These are phyloP conservation scores for Neomorphus geoffroyi DNA, from an alignment of 2,797 vertebrate species.

Conservation along the genomic window DNA sequence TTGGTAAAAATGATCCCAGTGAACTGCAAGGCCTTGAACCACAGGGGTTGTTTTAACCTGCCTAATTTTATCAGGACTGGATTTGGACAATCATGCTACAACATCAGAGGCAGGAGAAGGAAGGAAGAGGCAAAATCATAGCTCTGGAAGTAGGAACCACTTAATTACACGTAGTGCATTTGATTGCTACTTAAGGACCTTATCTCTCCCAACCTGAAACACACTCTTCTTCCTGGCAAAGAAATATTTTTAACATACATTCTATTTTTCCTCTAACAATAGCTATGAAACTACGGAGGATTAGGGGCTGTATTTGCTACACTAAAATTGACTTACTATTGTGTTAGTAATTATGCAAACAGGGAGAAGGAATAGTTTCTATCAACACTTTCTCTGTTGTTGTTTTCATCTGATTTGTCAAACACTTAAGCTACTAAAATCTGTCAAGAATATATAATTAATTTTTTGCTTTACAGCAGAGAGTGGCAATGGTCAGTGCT, in stretches of 20 bases:
- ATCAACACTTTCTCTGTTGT: neutral
- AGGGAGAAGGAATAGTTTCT: neutral
- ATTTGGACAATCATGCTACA: neutral
- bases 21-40: neutral
- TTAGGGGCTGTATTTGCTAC: neutral
- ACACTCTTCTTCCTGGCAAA: neutral
- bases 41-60: neutral
- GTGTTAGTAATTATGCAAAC: neutral
- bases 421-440: neutral
- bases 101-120: neutral
- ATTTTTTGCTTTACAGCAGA: neutral
- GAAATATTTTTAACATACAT: neutral
- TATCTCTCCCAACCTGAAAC: neutral
- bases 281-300: neutral
- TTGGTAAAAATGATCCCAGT: neutral
- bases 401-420: neutral
- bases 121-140: slow-evolving; percentile 12
- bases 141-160: neutral
- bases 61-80: neutral
- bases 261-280: neutral
- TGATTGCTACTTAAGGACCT: neutral
- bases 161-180: neutral
- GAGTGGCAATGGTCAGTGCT: rapidly evolving
- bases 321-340: neutral
- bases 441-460: neutral